Percentiles rank a stretch among this genome's conserved stretches.
Conservation (phyloP, 2,113 vertebrate species). For the Calyptomena viridis region DNA sequence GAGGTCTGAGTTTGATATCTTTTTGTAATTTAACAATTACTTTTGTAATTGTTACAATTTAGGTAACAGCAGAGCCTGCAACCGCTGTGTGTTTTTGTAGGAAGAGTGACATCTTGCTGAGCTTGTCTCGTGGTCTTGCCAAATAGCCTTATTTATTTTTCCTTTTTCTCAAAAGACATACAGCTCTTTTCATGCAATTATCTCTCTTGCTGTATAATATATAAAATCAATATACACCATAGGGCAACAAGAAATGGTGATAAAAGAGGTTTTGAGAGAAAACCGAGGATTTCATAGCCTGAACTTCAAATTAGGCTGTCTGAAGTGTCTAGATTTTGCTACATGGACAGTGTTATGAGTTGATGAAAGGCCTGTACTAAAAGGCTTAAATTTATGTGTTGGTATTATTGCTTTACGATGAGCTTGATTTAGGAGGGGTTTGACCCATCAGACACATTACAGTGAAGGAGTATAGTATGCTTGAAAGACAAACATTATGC, state of each 20-base stretch:
- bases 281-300: slow-evolving; percentile 35
- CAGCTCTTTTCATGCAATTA: not conserved
- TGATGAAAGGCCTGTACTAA: slow-evolving; percentile 39
- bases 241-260: slow-evolving; percentile 41
- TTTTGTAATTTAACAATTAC: not conserved
- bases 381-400: slow-evolving; percentile 40
- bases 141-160: slow-evolving; percentile 19
- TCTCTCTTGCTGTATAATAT: not conserved
- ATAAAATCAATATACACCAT: slow-evolving; percentile 45
- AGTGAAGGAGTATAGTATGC: not conserved
- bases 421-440: slow-evolving; percentile 10
- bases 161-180: not conserved
- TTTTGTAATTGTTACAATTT: not conserved
- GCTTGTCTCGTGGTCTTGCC: not conserved
- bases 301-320: slow-evolving; percentile 15
- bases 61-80: not conserved
- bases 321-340: not conserved
- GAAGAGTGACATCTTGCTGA: not conserved
- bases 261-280: slow-evolving; percentile 20
- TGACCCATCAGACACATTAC: not conserved
- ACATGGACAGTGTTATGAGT: slow-evolving; percentile 17
- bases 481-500: not conserved
- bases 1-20: not conserved
- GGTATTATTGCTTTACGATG: slow-evolving; percentile 15
- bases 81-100: not conserved